These are phyloP conservation scores for Melanotaenia maccullochi DNA, from an alignment of 2,797 vertebrate genomes.

Conservation along the genomic window DNA sequence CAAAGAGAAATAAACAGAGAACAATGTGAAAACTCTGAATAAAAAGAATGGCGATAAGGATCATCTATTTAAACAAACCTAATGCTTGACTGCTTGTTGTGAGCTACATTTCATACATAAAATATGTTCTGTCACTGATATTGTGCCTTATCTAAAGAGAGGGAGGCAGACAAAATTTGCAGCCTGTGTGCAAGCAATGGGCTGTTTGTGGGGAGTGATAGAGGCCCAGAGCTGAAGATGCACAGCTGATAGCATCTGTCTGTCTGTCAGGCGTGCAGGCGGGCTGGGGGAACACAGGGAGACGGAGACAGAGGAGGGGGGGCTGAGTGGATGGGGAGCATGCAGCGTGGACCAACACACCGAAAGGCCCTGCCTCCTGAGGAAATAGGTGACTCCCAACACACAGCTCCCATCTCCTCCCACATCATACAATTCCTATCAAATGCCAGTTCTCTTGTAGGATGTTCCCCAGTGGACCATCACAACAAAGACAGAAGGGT, in stretches of 20 bases:
- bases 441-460: constrained; percentile 78
- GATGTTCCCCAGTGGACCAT: constrained; percentile 66
- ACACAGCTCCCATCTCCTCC: constrained; percentile 38
- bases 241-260: constrained; percentile 88
- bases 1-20: constrained; percentile 75
- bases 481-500: constrained; percentile 66
- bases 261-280: constrained; percentile 82
- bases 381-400: constrained; percentile 76
- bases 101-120: constrained; percentile 98
- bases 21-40: constrained; percentile 83
- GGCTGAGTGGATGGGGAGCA: constrained; percentile 40
- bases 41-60: constrained; percentile 92
- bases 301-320: constrained; percentile 61
- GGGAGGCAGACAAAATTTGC: constrained; percentile 89
- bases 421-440: constrained; percentile 65
- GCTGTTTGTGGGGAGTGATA: constrained; percentile 91
- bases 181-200: constrained; percentile 87
- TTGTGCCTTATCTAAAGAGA: constrained; percentile 93
- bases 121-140: constrained; percentile 99
- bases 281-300: constrained; percentile 74
- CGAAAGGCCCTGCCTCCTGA: constrained; percentile 70
- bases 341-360: constrained; percentile 57
- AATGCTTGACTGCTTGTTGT: constrained; percentile 96
- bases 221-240: constrained; percentile 87
- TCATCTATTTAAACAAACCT: constrained; percentile 98